Conservation (phyloP, 2,888 invertebrate genomes). For the Lithophane semibrunnea region DNA sequence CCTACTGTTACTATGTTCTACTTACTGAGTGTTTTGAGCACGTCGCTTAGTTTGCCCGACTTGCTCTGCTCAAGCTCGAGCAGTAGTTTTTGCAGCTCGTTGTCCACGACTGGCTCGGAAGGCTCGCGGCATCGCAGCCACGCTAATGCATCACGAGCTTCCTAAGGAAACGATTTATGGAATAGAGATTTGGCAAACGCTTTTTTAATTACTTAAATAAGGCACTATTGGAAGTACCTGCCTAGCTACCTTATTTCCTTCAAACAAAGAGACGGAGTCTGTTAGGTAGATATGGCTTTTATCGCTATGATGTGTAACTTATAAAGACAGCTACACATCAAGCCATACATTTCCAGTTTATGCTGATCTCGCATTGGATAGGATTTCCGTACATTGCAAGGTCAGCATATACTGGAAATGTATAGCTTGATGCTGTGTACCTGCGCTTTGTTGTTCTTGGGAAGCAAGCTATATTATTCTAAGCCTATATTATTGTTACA, state of each 20-base stretch:
- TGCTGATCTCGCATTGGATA: too few relatives aligned
- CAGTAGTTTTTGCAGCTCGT: slow-evolving; percentile 80
- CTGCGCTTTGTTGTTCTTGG: not conserved
- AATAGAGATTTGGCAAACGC: not conserved
- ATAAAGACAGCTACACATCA: too few relatives aligned
- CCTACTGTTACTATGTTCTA: not conserved
- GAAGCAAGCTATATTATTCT: not conserved
- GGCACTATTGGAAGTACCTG: not conserved
- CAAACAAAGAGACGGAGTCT: not conserved
- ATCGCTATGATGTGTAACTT: not conserved
- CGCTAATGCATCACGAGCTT: slow-evolving; percentile 83
- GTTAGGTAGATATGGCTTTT: not conserved
- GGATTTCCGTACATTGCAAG: too few relatives aligned
- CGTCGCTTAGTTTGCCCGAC: slow-evolving; percentile 73
- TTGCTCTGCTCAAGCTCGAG: slow-evolving; percentile 82
- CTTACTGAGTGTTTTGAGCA: slow-evolving; percentile 82
- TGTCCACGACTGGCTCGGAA: slow-evolving; percentile 80
- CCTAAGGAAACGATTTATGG: slow-evolving; percentile 64
- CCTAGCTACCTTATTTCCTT: not conserved
- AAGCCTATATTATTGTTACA: not conserved
- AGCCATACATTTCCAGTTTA: too few relatives aligned
- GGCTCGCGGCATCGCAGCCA: slow-evolving; percentile 85
- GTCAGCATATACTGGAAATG: too few relatives aligned
- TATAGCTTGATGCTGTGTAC: too few relatives aligned
- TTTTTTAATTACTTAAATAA: not conserved